Percentiles rank a stretch among this genome's conserved stretches.
Conservation (phyloP, 37 sponge, comb jelly and placozoan genomes). For the Diacarnus erythraeanus region DNA sequence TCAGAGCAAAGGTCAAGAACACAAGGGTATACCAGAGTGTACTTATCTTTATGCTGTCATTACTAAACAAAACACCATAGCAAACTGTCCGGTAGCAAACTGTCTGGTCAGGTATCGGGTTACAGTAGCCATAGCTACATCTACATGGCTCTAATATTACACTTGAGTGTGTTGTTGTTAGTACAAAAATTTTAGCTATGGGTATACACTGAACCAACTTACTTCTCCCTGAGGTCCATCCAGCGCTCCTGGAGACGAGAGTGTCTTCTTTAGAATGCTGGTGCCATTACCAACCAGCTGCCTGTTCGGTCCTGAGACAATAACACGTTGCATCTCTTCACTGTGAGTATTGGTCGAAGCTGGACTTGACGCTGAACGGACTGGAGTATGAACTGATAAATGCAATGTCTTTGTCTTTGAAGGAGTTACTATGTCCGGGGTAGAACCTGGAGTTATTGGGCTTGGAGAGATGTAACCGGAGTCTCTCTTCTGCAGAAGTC, state of each 20-base stretch:
- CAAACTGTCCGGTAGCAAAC: no score
- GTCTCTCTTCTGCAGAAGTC: not conserved
- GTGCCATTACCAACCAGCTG: not conserved
- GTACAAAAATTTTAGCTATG: no score
- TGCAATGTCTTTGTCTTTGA: not conserved
- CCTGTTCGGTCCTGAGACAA: not conserved
- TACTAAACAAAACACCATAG: no score
- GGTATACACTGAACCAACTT: no score
- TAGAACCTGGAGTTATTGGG: not conserved
- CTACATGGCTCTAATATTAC: no score
- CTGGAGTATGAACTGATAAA: not conserved
- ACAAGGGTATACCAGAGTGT: no score
- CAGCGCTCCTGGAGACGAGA: not conserved
- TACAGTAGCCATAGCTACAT: no score
- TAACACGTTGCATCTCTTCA: not conserved
- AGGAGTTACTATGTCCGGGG: not conserved
- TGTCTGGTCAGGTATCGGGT: no score
- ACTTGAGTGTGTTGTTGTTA: no score
- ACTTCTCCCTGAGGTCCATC: not conserved
- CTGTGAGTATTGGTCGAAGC: not conserved
- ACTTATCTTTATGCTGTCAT: no score
- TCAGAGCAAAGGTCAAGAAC: no score
- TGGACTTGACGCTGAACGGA: not conserved
- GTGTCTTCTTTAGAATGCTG: not conserved
- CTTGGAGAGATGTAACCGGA: slow-evolving; percentile 5